Percentiles rank a stretch among this genome's conserved stretches.
phyloP scores from a whole-genome alignment of 92 coral and sea anemone species.

The Blastomussa wellsi region DNA sequence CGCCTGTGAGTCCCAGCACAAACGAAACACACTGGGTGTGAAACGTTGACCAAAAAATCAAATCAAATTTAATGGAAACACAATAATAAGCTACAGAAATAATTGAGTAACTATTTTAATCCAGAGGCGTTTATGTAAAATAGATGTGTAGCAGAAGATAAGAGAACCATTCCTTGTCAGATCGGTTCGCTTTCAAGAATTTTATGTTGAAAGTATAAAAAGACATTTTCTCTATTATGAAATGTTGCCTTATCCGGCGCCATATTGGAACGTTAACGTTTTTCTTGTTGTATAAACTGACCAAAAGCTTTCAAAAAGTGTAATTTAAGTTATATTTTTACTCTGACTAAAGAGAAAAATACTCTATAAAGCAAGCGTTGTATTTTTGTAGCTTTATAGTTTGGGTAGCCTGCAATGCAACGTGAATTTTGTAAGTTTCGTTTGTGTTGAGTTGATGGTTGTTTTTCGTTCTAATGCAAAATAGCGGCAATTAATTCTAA shows the following conservation, averaged over 20 bases:
- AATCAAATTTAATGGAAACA: background rate
- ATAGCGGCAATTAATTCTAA: background rate
- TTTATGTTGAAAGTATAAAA: background rate
- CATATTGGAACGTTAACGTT: background rate
- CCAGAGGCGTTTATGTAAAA: background rate
- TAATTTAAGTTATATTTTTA: conserved; percentile 10
- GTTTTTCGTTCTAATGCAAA: background rate
- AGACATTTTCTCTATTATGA: background rate
- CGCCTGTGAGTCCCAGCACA: conserved; percentile 7
- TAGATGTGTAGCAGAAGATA: background rate
- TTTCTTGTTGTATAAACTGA: background rate
- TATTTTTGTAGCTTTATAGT: conserved; percentile 13
- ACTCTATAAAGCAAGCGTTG: conserved; percentile 25
- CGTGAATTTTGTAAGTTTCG: conserved; percentile 3
- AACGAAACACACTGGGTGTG: conserved; percentile 37
- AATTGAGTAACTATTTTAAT: background rate
- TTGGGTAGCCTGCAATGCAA: background rate
- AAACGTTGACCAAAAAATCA: background rate
- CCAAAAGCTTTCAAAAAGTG: conserved; percentile 23
- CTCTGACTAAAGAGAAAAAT: conserved; percentile 30
- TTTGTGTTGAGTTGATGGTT: background rate
- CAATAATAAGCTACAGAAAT: background rate
- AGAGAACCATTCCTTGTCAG: background rate
- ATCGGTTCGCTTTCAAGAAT: background rate
- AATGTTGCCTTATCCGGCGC: background rate